Evolutionary conservation across 1,140 invertebrate species (phyloP), one percentile per base, ranked within the genome.

Genomic region (Listronotus bonariensis): DNA sequence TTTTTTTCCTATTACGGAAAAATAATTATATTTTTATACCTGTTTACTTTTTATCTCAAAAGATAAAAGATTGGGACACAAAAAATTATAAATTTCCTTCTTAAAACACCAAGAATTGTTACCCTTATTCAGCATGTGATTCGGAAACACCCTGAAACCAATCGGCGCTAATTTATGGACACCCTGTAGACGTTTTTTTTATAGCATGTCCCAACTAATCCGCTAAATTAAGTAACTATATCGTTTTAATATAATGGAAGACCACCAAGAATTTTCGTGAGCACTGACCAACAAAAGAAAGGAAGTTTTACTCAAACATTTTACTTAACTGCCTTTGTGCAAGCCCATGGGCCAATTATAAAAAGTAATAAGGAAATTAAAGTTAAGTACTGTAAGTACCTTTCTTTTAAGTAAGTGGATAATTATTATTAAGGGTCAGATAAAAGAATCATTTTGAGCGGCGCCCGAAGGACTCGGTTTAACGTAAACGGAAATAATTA

Each of bases 341-440:
- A 36, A 36, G 34, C 43, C 43, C 8, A n/a, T 20, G 48, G 14
- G 48, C 48, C 48, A 51, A 51, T 51, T 51, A 51, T 51, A 32
- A 51, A 17, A 51, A 31, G 31, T 51, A 51, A 51, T 51, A 51
- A 51, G 48, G 48, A 51, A 51, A 51, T 51, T 51, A 51, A 32
- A 5, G 12, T 51, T 51, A 51, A 51, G 48, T 51, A 51, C 14
- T 26, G 5, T 51, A 51, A 51, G 48, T 51, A 51, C 31, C 48
- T 26, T 26, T 51, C 20, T 51, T 32, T 51, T 51, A 32, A 34
- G 48, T 32, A 32, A 20, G 20, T 46, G 15, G 3, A 32, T 32
- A 14, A 51, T 36, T 36, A 36, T 36, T 36, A 36, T 36, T 36
- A 36, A 36, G 34, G 34, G 34, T 36, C 34, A 1, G 34, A 10